phyloP scores from a whole-genome alignment of 2,888 invertebrate species.

The Leuctra nigra region DNA sequence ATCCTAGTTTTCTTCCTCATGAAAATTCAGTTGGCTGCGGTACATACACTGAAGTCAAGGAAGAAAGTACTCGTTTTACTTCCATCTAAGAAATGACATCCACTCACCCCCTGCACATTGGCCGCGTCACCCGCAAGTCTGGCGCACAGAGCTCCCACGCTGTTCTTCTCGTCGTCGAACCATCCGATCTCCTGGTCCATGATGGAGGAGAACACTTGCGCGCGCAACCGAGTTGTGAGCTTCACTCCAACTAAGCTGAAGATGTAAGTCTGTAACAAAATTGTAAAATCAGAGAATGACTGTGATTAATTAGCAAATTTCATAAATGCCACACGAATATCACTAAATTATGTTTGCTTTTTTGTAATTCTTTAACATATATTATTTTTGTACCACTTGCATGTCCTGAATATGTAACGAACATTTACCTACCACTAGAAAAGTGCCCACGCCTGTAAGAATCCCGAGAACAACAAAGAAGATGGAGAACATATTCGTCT shows the following conservation, averaged over 20 bases:
- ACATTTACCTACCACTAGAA: constrained; percentile 35
- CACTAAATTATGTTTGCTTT: too few species aligned
- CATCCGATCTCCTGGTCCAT: constrained; percentile 63
- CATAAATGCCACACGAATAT: too few species aligned
- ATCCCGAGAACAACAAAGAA: constrained; percentile 35
- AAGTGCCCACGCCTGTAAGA: constrained; percentile 33
- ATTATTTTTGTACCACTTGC: too few species aligned
- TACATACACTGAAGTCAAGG: too few species aligned
- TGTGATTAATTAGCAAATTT: too few species aligned
- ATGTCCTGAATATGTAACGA: too few species aligned
- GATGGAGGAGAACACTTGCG: constrained; percentile 33
- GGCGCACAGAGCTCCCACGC: constrained; percentile 62
- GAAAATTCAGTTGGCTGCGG: too few species aligned
- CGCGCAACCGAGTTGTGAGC: constrained; percentile 41
- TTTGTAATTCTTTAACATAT: too few species aligned
- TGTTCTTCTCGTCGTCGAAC: constrained; percentile 61
- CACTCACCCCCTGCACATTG: constrained; percentile 60
- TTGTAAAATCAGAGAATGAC: too few species aligned
- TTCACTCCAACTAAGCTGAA: constrained; percentile 43
- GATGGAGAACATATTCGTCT: constrained; percentile 32
- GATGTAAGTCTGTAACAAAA: constrained; percentile 37
- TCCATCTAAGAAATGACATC: too few species aligned
- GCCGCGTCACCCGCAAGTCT: constrained; percentile 66
- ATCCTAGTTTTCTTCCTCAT: too few species aligned
- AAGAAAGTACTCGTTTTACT: too few species aligned